These are phyloP conservation scores for Grammomys surdaster DNA, from an alignment of 2,113 vertebrate genomes.

Conservation along the genomic window DNA sequence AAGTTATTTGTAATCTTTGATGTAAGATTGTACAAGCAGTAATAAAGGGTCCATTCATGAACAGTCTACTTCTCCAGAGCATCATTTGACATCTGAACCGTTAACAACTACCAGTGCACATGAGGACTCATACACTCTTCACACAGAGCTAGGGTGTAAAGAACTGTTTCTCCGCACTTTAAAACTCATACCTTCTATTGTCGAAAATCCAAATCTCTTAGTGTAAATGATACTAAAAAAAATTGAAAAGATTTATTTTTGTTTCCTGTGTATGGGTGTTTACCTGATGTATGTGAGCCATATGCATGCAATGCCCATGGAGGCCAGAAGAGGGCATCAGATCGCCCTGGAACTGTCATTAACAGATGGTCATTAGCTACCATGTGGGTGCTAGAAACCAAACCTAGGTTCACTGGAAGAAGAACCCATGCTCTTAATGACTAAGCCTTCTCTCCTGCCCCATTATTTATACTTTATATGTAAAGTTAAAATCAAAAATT, in stretches of 20 bases:
- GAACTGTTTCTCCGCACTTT: background rate
- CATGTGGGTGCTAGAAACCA: background rate
- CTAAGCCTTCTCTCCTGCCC: background rate
- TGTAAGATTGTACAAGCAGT: background rate
- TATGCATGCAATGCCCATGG: background rate
- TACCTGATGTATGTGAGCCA: background rate
- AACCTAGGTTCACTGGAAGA: background rate
- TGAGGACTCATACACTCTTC: background rate
- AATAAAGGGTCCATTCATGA: background rate
- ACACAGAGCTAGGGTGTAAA: background rate
- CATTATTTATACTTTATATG: background rate
- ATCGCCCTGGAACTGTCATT: background rate
- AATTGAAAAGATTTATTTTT: background rate
- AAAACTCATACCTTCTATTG: background rate
- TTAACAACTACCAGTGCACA: background rate
- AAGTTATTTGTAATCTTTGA: slow-evolving; percentile 8
- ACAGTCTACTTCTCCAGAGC: background rate
- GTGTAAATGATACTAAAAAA: background rate
- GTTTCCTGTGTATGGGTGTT: background rate
- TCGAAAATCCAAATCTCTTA: slow-evolving; percentile 15
- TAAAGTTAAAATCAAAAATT: background rate
- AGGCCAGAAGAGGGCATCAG: background rate
- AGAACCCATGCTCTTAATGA: background rate
- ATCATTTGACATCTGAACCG: background rate
- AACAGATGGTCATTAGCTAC: background rate